A percentile compares a stretch with the other conserved stretches of the same genome.
These are phyloP conservation scores for Cyphomyrus plagiostoma DNA, from an alignment of 2,113 vertebrate genomes.

Conservation along the genomic window DNA sequence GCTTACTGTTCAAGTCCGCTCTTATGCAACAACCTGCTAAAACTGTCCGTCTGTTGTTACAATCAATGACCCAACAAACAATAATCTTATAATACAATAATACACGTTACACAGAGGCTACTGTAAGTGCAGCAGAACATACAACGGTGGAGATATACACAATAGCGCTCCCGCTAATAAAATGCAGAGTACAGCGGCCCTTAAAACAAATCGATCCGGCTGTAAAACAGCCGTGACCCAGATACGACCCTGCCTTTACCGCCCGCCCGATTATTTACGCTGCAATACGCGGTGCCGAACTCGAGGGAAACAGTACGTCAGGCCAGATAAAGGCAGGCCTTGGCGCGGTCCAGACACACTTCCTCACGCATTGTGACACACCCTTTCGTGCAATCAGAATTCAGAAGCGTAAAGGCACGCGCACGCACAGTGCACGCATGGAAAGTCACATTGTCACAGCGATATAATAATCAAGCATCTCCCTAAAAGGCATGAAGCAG, in stretches of 20 bases:
- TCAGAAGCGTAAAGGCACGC: not conserved
- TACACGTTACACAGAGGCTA: not conserved
- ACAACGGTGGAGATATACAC: not conserved
- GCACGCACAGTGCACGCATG: not conserved
- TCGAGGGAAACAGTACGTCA: not conserved
- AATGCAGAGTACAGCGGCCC: not conserved
- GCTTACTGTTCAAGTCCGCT: slow-evolving; percentile 12
- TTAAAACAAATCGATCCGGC: not conserved
- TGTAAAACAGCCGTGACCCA: not conserved
- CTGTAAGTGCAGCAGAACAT: not conserved
- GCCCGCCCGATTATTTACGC: not conserved
- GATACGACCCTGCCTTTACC: not conserved
- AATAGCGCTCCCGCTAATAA: not conserved
- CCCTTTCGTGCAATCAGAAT: not conserved
- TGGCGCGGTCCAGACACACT: not conserved
- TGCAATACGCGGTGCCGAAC: not conserved
- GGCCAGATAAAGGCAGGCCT: not conserved
- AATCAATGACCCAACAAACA: not conserved
- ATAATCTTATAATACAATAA: not conserved
- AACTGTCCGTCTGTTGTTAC: not conserved
- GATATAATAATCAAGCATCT: not conserved
- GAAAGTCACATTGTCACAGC: not conserved
- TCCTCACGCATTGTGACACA: not conserved
- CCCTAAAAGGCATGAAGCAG: not conserved
- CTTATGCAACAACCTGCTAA: slow-evolving; percentile 7